Evolutionary conservation across 1,140 invertebrate genomes (phyloP), one percentile per base, ranked within the genome.

Genomic region (Neotoxoptera formosana): DNA sequence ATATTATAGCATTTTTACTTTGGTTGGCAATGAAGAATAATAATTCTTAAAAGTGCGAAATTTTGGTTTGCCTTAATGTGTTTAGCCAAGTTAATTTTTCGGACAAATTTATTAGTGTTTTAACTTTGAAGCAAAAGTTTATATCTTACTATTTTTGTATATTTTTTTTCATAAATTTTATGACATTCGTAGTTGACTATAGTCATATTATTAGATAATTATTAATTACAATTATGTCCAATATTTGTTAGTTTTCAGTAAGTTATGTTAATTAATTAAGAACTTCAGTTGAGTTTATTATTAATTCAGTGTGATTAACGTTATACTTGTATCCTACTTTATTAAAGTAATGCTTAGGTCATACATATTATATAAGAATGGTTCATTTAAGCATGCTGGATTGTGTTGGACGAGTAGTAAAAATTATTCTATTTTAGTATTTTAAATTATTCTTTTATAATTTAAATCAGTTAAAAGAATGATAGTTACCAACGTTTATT

Each of bases 391-490:
- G 8, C n/a, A 23, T 4, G 20, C 21, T 1, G 23, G 14, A 7
- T 60, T 90, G 36, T 90, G 8, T 90, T 48, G 21, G 1, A 36
- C 14, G 3, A 41, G 21, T 41, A 41, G 41, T 56, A 36, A 90
- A 90, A 36, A 60, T 90, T 23, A 41, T 90, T 90, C 34, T 56
- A 3, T 90, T 60, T 89, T 41, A 41, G 20, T 25, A 23, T 56
- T 89, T 56, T 53, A 53, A 89, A 56, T 53, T 89, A 90, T 90
- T 90, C 88, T 90, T 90, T 90, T 90, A 90, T 90, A 60, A 90
- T 41, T 90, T 36, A 56, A 89, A 90, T 90, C 34, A 25, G 51
- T 60, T 41, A 41, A 60, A 90, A 90, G 30, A 56, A 41, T 41
- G 34, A 25, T 90, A 60, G 60, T 90, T 30, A 90, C 51, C 36